Conservation (phyloP, 2,113 vertebrate species). For the Tachysurus fulvidraco region DNA sequence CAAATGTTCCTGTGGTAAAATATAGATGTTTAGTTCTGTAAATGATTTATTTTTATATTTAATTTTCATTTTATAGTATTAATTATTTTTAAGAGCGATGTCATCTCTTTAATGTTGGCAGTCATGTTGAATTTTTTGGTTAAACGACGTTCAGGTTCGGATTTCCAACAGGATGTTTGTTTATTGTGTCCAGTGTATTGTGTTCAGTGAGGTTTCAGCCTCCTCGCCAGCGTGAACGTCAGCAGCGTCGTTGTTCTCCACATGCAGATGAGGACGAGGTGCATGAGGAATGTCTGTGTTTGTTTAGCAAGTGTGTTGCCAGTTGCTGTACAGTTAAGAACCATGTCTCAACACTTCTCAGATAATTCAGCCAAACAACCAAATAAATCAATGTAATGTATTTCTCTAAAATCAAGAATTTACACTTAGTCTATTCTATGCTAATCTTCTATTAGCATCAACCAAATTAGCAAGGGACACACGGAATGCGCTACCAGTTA, state of each 20-base stretch:
- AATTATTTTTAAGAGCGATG: background rate
- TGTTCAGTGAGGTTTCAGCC: background rate
- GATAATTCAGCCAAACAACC: no score
- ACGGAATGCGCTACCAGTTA: background rate
- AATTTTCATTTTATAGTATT: background rate
- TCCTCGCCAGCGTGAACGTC: background rate
- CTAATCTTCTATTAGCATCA: background rate
- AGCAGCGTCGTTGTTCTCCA: background rate
- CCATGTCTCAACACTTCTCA: no score
- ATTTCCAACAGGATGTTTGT: background rate
- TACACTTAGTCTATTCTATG: background rate
- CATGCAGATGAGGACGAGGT: background rate
- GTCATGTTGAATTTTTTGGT: background rate
- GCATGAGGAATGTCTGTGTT: background rate
- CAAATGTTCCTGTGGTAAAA: background rate
- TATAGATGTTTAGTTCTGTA: background rate
- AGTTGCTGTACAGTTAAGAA: background rate
- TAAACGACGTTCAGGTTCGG: background rate
- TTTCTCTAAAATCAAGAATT: no score
- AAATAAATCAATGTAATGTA: no score
- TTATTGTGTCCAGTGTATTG: background rate
- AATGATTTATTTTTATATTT: background rate
- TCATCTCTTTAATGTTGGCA: background rate
- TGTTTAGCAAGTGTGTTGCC: background rate
- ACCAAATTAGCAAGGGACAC: background rate